Conservation (phyloP, 2,797 vertebrate genomes). For the Notolepis coatsorum region DNA sequence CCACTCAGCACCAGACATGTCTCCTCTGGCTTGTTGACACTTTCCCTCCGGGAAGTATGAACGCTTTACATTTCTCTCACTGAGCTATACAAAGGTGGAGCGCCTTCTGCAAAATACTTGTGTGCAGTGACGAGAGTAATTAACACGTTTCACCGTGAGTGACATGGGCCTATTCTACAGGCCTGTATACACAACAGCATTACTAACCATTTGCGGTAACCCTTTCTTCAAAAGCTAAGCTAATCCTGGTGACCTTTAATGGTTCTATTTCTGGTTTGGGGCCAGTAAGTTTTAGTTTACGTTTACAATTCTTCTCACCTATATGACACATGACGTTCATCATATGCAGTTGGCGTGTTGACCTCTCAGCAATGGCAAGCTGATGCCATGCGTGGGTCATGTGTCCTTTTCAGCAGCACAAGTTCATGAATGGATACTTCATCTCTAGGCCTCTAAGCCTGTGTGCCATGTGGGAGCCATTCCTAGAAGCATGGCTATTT, state of each 20-base stretch:
- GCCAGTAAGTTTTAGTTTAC: not conserved
- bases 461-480: too few species aligned
- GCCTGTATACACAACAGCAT: not conserved
- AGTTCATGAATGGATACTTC: constrained; percentile 3
- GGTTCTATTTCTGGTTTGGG: not conserved
- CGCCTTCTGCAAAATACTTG: not conserved
- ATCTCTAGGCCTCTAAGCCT: not conserved
- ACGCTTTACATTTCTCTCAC: not conserved
- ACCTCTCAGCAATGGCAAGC: not conserved
- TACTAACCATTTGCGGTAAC: not conserved
- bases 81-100: not conserved
- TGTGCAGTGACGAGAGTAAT: not conserved
- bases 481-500: not conserved
- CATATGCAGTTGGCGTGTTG: not conserved
- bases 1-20: not conserved
- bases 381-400: not conserved
- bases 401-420: not conserved
- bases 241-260: not conserved
- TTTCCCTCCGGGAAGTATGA: too few species aligned
- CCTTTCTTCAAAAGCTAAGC: not conserved
- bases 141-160: not conserved
- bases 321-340: not conserved
- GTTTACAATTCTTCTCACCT: not conserved
- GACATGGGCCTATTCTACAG: not conserved
- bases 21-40: not conserved